Evolutionary conservation across 1,140 invertebrate genomes (phyloP).

Genomic region (Amyelois transitella): DNA sequence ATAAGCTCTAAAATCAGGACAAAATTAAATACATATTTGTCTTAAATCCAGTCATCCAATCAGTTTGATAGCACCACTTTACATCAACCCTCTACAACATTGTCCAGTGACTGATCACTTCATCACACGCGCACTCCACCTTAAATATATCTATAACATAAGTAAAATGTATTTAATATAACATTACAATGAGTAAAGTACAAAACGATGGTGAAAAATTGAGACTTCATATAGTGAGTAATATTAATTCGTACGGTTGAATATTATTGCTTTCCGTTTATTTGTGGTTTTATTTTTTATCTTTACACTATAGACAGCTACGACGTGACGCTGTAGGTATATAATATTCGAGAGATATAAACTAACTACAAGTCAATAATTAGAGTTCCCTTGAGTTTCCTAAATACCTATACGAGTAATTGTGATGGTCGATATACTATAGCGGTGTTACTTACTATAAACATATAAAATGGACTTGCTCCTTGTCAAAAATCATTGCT

Average conservation of each 20-base stretch:
- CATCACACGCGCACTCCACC: slow-evolving; percentile 12
- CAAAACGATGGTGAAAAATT: slow-evolving; percentile 27
- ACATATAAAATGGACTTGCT: background rate
- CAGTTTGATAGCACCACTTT: slow-evolving; percentile 66
- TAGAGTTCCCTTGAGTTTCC: background rate
- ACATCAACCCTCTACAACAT: slow-evolving; percentile 44
- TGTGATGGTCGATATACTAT: background rate
- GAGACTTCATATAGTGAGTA: slow-evolving; percentile 13
- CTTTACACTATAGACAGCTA: background rate
- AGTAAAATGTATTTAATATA: slow-evolving; percentile 17
- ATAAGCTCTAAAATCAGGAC: slow-evolving; percentile 71
- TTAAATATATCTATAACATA: slow-evolving; percentile 12
- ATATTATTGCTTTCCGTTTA: slow-evolving; percentile 44
- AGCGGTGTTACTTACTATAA: background rate
- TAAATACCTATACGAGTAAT: background rate
- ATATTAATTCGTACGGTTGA: slow-evolving; percentile 13
- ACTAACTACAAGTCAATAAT: background rate
- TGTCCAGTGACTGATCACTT: slow-evolving; percentile 41
- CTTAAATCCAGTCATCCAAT: slow-evolving; percentile 50
- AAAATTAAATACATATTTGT: slow-evolving; percentile 59
- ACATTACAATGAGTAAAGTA: slow-evolving; percentile 32
- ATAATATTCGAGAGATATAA: background rate
- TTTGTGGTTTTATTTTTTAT: background rate
- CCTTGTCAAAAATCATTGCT: background rate
- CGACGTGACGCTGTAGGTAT: background rate